A percentile compares a stretch with the other conserved stretches of the same genome.
Conservation (phyloP, 2,888 invertebrate species). For the Microctonus brassicae region DNA sequence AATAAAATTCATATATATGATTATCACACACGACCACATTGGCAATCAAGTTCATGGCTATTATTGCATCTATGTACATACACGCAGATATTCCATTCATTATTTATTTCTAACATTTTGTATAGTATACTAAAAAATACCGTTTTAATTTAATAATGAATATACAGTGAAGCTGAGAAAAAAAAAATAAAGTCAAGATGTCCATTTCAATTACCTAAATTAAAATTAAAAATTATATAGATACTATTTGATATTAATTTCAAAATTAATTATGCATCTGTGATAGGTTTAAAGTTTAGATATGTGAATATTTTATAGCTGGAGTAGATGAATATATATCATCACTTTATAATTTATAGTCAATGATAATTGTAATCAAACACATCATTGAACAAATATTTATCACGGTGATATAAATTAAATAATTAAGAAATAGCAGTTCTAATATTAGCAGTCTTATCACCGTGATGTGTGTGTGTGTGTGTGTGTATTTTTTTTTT, state of each 20-base stretch:
- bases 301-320: too few species aligned
- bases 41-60: not conserved
- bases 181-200: not conserved
- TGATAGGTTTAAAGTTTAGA: too few species aligned
- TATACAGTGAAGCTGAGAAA: not conserved
- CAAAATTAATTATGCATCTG: too few species aligned
- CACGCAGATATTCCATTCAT: too few species aligned
- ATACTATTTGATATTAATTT: too few species aligned
- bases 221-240: too few species aligned
- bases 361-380: not conserved
- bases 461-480: too few species aligned
- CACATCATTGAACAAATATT: not conserved
- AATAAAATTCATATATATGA: not conserved
- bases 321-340: too few species aligned
- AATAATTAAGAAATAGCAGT: slow-evolving; percentile 13
- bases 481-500: too few species aligned
- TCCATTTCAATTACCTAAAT: not conserved
- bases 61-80: not conserved
- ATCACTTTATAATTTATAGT: slow-evolving; percentile 1
- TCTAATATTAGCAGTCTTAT: slow-evolving; percentile 35
- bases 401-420: slow-evolving; percentile 29
- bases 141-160: not conserved
- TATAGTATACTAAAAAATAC: slow-evolving; percentile 8
- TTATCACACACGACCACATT: not conserved
- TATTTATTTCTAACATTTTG: not conserved